Base-by-base conservation (phyloP, 2,888 invertebrate species). In the Lissonota sp. region DNA sequence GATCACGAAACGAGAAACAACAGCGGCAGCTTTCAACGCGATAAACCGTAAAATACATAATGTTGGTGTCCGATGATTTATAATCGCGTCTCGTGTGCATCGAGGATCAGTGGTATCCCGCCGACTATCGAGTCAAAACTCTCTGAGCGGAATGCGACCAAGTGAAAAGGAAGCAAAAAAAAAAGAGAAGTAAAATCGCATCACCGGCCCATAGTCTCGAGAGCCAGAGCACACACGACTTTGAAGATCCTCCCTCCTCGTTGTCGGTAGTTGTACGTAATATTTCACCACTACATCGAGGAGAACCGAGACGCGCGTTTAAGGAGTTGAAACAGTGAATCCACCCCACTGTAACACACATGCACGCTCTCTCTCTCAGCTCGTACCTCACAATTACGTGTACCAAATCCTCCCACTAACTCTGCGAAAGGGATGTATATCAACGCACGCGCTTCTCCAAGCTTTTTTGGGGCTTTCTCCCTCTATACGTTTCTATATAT, bases 81-180 rank as follows among this genome's bases (percentile, higher is more conserved):
- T 82, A 78, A 83, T 83, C 67, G 84, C 83, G 80, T 76, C 69
- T 78, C 53, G 73, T 81, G 78, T 82, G 82, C 83, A 82, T 83
- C 78, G 75, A 70, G 26, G 76, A 81, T 80, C 85, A 84, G 83
- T 70, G 70, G 3, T 1, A 26, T 26, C 26, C 26, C 26, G 26
- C 26, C 26, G 26, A 26, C 26, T 26, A 26, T 26, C 26, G 26
- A 26, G 26, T 26, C 26, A 26, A 26, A n/a, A n/a, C n/a, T n/a
- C 26, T 26, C 1, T 26, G 26, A 26, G 26, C 26, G 26, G 26
- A 26, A 26, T 26, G 26, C 26, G 26, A 26, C 26, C 26, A 26
- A 26, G 26, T 26, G 26, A 26, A 26, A 26, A 26, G 26, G 26
- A 26, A 26, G 1, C 3, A 2, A 3, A 26, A 26, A 26, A 26